Evolutionary conservation across 2,888 invertebrate genomes (phyloP).

Genomic region (Chrysolina haemoptera): DNA sequence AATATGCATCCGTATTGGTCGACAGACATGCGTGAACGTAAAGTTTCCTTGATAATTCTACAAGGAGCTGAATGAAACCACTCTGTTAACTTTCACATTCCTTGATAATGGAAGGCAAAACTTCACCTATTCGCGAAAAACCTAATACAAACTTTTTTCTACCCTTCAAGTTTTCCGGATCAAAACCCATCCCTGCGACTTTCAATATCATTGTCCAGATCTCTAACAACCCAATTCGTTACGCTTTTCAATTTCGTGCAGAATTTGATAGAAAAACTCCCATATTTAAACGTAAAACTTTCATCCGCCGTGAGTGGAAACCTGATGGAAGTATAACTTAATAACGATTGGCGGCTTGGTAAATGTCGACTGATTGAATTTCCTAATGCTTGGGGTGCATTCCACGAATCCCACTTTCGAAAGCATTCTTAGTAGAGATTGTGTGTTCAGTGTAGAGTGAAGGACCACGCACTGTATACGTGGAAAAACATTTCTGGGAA

Average conservation of each 20-base stretch:
- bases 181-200: conserved; percentile 6
- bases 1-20: no score
- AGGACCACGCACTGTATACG: background rate
- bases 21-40: no score
- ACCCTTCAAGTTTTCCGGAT: no score
- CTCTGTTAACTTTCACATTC: no score
- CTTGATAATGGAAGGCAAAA: no score
- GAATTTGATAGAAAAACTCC: conserved; percentile 21
- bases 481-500: no score
- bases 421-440: background rate
- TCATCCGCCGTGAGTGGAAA: conserved; percentile 23
- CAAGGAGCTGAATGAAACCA: no score
- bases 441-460: background rate
- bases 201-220: conserved; percentile 30
- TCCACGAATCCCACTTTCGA: conserved; percentile 22
- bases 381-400: conserved; percentile 38
- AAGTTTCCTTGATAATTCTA: no score
- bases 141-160: no score
- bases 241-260: conserved; percentile 17
- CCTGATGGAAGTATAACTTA: conserved; percentile 62
- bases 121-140: background rate
- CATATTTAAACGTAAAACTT: conserved; percentile 22
- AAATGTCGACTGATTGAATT: conserved; percentile 63
- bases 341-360: conserved; percentile 62
- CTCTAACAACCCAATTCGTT: conserved; percentile 26